Evolutionary conservation across 2,113 vertebrate genomes (phyloP), one percentile per base, ranked within the genome.

Genomic region (Capreolus pygargus): DNA sequence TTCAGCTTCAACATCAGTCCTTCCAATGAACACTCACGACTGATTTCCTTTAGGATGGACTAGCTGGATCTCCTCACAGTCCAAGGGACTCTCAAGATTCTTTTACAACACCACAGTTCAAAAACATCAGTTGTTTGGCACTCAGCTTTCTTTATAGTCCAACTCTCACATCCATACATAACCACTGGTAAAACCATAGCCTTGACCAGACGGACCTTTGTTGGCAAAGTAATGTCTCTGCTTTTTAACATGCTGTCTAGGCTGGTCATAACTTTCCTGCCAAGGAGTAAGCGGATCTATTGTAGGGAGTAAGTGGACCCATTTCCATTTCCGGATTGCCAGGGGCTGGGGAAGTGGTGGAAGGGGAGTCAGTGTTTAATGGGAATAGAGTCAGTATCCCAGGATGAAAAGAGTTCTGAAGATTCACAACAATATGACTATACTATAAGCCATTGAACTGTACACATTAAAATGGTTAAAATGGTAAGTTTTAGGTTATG

Each of bases 401-500:
- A 30, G 50, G 87, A 57, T 23, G 19, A 79, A 8, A 78, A 64
- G 83, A 17, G 21, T 25, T 54, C 67, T 89, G 79, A 50, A 94
- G 57, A 74, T 2, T 33, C 50, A n/a, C 7, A 33, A 8, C 23
- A 19, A 19, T 2, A 21, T 2, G 33, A 60, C 12, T 25, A 19
- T 8, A 16, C 55, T 47, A 12, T 28, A 11, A 0, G 21, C 13
- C 54, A 3, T 0, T 1, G 55, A 86, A 27, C 7, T 3, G 30
- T 0, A 54, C 2, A 16, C 21, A 21, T 3, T 19, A 39, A 25
- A 85, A 92, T 4, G 43, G 36, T 23, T 86, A 21, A 70, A 30
- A 33, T 0, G 33, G 12, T 6, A 6, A 14, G 43, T 47, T 52
- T 61, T 47, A 19, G 23, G 27, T 23, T 14, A 61, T 0, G 6